These are phyloP conservation scores for Probaryconus sp. DNA, from an alignment of 1,140 invertebrate species.

Conservation along the genomic window DNA sequence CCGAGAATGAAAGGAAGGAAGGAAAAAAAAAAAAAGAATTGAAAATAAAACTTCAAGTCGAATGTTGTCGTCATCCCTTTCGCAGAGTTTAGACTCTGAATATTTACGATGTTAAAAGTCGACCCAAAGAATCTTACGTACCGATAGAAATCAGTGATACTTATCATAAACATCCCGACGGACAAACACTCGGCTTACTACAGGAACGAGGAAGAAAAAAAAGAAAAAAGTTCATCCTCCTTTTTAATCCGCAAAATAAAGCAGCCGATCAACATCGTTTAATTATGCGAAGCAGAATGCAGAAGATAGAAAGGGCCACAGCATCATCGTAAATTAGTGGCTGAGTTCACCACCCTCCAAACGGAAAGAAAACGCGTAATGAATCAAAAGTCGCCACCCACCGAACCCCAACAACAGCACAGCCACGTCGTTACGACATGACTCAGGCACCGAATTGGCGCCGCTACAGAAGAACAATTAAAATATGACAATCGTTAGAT, in stretches of 20 bases:
- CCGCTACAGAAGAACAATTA: constrained; percentile 73
- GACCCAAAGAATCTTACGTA: too few species aligned
- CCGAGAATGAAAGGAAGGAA: too few species aligned
- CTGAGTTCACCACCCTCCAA: constrained; percentile 58
- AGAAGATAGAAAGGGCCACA: constrained; percentile 57
- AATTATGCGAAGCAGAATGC: constrained; percentile 61
- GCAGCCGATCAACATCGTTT: constrained; percentile 64
- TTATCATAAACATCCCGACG: too few species aligned
- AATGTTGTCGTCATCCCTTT: too few species aligned
- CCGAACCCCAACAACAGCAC: constrained; percentile 54
- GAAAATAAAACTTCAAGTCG: too few species aligned
- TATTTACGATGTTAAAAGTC: too few species aligned
- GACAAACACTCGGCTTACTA: too few species aligned
- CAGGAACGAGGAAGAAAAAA: too few species aligned
- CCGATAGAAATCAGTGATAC: too few species aligned
- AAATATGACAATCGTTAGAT: constrained; percentile 77
- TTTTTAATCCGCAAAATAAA: constrained; percentile 62
- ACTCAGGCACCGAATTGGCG: constrained; percentile 61
- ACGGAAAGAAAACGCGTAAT: constrained; percentile 69
- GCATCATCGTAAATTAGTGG: constrained; percentile 65
- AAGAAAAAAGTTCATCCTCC: constrained; percentile 43
- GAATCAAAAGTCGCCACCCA: constrained; percentile 69
- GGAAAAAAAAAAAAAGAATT: too few species aligned
- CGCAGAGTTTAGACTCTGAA: too few species aligned
- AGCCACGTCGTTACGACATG: constrained; percentile 68